phyloP scores from a whole-genome alignment of 2,888 invertebrate species.

The Limenitis camilla region DNA sequence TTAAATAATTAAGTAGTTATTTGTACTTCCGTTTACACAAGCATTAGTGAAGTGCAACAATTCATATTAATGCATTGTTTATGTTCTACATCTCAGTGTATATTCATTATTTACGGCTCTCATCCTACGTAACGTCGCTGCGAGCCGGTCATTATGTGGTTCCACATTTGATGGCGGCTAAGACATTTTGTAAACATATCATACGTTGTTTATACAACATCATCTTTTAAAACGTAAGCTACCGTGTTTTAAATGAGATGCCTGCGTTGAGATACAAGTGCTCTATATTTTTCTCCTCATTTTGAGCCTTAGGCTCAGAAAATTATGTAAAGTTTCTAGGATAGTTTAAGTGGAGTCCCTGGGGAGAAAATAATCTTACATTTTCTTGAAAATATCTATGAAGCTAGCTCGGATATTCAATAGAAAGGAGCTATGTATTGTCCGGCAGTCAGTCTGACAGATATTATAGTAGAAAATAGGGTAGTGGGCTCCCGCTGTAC shows the following conservation, averaged over 20 bases:
- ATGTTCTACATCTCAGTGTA: neutral
- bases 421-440: conserved; percentile 28
- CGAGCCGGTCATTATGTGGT: conserved; percentile 8
- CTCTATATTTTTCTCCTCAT: conserved; percentile 59
- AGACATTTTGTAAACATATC: conserved; percentile 47
- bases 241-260: conserved; percentile 60
- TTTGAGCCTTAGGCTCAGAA: conserved; percentile 49
- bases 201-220: conserved; percentile 54
- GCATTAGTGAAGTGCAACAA: neutral
- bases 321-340: conserved; percentile 54
- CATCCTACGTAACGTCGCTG: conserved; percentile 2
- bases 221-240: conserved; percentile 59
- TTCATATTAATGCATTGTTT: neutral
- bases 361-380: conserved; percentile 26
- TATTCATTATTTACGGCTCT: conserved; percentile 4
- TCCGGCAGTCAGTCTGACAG: conserved; percentile 24
- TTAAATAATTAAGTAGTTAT: too few species aligned
- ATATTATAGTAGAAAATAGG: conserved; percentile 28
- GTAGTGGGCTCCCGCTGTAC: conserved; percentile 21
- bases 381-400: conserved; percentile 26
- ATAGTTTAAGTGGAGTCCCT: conserved; percentile 41
- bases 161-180: conserved; percentile 14
- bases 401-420: conserved; percentile 27
- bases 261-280: conserved; percentile 61
- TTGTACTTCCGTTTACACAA: neutral